Base-by-base conservation (phyloP, 1,140 invertebrate genomes). In the Tribolium castaneum region DNA sequence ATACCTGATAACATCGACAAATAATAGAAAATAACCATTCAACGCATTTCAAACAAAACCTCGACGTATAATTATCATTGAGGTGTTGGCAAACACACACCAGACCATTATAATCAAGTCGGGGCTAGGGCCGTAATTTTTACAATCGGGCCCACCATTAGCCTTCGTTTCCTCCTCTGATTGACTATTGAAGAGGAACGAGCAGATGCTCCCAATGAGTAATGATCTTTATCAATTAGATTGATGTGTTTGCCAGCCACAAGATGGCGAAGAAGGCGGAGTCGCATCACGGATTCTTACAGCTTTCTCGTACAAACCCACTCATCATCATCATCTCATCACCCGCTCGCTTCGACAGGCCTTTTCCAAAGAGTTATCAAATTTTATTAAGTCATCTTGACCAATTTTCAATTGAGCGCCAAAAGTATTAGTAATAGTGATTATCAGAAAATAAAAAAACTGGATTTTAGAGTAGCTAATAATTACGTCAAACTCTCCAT, bases 161-260 rank as follows among this genome's bases (percentile, higher is more conserved):
- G 39, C 66, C 51, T 50, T 52, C 77, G 34, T 51, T 73, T 50
- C 19, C 77, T 75, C 75, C 72, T 56, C 71, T 82, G 82, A 82
- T 82, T 79, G 82, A 81, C 80, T 80, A 78, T 81, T 78, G 59
- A 82, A 79, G 71, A 75, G 75, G 81, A 80, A 82, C 70, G 56
- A 52, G 80, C 82, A 83, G 81, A 82, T 83, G 79, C 78, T 78
- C 51, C 78, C 78, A 83, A 83, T 83, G 82, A 83, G 77, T 83
- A 82, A 83, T 83, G 82, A 82, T 81, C 80, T 80, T 83, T 83
- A 83, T 83, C 82, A 83, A 81, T 82, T 83, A 83, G 81, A 83
- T 82, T 82, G 80, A 83, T 83, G 82, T 79, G 74, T 80, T 77
- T 73, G 19, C 39, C 75, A 71, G 56, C 70, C 77, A 70, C 82